These are phyloP conservation scores for Clitarchus hookeri DNA, from an alignment of 2,888 invertebrate genomes.

Conservation along the genomic window DNA sequence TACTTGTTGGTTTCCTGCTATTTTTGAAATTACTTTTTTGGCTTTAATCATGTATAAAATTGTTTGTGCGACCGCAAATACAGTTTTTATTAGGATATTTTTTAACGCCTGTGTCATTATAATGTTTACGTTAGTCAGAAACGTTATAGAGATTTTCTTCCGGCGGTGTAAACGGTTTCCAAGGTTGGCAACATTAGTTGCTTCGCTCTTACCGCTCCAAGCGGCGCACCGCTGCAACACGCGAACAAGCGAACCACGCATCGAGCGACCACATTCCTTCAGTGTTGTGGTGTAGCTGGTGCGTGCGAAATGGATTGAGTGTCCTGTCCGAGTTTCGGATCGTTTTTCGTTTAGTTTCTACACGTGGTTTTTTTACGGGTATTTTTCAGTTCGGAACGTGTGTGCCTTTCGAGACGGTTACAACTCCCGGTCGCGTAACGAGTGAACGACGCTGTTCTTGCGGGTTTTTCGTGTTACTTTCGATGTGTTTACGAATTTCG, in stretches of 20 bases:
- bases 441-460: background rate
- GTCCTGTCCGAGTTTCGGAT: background rate
- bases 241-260: background rate
- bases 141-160: too few species aligned
- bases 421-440: background rate
- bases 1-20: too few species aligned
- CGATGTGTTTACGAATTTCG: background rate
- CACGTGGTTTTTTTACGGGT: background rate
- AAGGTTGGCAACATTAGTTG: background rate
- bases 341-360: conserved; percentile 11
- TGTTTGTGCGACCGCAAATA: too few species aligned
- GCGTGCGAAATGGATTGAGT: conserved; percentile 14
- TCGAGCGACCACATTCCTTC: conserved; percentile 9
- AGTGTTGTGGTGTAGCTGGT: conserved; percentile 9
- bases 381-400: conserved; percentile 6
- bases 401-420: background rate
- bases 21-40: too few species aligned
- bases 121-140: too few species aligned
- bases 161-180: background rate
- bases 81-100: too few species aligned
- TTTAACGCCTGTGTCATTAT: too few species aligned
- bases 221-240: background rate
- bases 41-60: too few species aligned
- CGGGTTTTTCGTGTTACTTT: background rate
- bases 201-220: background rate